Evolutionary conservation across 2,113 vertebrate species (phyloP).

Genomic region (Mesocricetus auratus): DNA sequence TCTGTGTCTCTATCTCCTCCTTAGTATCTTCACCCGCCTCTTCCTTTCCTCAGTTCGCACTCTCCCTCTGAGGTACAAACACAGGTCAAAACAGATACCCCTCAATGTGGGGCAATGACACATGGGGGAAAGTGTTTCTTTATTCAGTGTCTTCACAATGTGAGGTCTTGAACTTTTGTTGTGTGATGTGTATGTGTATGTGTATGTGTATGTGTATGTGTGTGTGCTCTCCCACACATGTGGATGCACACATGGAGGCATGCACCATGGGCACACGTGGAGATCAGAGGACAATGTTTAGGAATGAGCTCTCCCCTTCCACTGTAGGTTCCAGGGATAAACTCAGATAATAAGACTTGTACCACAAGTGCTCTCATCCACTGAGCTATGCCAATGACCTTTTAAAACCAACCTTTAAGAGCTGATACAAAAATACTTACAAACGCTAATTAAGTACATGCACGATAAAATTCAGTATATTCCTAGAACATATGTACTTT

Average conservation of each 20-base stretch:
- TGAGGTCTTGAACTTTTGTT: not conserved
- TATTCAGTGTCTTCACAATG: slow-evolving; percentile 5
- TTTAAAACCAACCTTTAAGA: slow-evolving; percentile 24
- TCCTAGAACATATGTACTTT: not conserved
- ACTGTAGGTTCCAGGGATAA: not conserved
- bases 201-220: not conserved
- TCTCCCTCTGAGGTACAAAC: no score
- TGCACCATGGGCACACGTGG: not conserved
- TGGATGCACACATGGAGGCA: no score
- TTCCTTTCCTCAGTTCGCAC: no score
- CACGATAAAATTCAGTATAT: not conserved
- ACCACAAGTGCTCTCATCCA: not conserved
- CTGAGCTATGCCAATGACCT: not conserved
- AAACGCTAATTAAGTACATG: not conserved
- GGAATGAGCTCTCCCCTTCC: not conserved
- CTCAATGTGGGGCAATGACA: no score
- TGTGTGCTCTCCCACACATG: not conserved
- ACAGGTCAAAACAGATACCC: no score
- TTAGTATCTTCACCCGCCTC: no score
- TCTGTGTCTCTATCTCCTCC: no score
- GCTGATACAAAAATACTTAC: slow-evolving; percentile 13
- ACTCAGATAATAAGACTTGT: not conserved
- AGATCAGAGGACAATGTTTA: no score
- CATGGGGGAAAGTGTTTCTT: not conserved
- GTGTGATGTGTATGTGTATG: no score